A percentile compares a stretch with the other conserved stretches of the same genome.
phyloP scores from a whole-genome alignment of 2,888 invertebrate genomes.

The Brachyopa scutellaris region DNA sequence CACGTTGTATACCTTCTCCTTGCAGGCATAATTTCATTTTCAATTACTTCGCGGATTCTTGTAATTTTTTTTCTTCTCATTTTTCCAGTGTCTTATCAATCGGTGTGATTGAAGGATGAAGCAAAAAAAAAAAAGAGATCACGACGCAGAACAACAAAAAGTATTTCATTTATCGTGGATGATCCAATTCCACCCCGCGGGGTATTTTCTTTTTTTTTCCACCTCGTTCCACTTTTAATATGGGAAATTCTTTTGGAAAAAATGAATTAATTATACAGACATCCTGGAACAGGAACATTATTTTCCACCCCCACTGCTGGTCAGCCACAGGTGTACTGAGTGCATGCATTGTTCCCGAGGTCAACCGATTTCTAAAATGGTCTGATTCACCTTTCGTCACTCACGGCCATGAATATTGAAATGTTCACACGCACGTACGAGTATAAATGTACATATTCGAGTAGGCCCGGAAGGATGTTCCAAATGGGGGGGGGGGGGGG shows the following conservation, averaged over 20 bases:
- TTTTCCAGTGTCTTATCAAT: too few relatives aligned
- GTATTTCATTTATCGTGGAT: slow-evolving; percentile 39
- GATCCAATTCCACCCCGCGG: slow-evolving; percentile 28
- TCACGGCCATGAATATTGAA: slow-evolving; percentile 59
- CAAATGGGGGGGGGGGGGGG: slow-evolving; percentile 59
- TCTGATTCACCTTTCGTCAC: slow-evolving; percentile 64
- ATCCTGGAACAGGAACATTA: slow-evolving; percentile 46
- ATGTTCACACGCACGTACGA: slow-evolving; percentile 57
- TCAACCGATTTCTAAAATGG: slow-evolving; percentile 66
- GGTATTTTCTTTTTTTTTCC: not conserved
- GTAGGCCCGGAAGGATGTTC: slow-evolving; percentile 63
- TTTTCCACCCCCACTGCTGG: slow-evolving; percentile 1
- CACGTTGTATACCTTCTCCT: slow-evolving; percentile 22
- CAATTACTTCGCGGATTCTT: slow-evolving; percentile 60
- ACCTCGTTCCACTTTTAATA: not conserved
- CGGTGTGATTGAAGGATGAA: slow-evolving; percentile 49
- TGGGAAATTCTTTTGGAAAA: slow-evolving; percentile 7
- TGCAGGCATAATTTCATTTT: slow-evolving; percentile 67
- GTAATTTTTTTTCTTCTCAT: slow-evolving; percentile 13
- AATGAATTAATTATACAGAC: slow-evolving; percentile 55
- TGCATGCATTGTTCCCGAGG: slow-evolving; percentile 50
- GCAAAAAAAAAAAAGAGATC: not conserved
- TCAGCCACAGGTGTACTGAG: slow-evolving; percentile 59
- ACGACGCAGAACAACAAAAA: slow-evolving; percentile 9
- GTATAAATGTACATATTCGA: slow-evolving; percentile 1